Percentiles rank a stretch among this genome's conserved stretches.
These are phyloP conservation scores for Drosophila erecta DNA, from an alignment of 1,140 invertebrate genomes.

Conservation along the genomic window DNA sequence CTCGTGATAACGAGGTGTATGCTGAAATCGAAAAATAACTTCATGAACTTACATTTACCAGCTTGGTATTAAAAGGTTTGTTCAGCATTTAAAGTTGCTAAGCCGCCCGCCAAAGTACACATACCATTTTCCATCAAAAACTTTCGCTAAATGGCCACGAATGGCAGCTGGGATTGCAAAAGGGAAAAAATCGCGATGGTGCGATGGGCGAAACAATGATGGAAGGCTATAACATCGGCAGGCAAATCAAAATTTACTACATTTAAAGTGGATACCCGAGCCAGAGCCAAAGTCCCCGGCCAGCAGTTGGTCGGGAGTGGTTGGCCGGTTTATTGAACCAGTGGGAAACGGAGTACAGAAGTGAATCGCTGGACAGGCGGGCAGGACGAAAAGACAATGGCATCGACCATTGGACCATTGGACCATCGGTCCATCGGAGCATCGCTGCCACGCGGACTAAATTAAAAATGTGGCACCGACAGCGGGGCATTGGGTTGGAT, in stretches of 20 bases:
- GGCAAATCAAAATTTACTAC: constrained; percentile 76
- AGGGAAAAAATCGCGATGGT: constrained; percentile 5
- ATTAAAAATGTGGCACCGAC: constrained; percentile 75
- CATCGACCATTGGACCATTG: neutral
- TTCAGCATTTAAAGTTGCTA: neutral
- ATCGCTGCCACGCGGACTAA: constrained; percentile 54
- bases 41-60: neutral
- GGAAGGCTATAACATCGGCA: constrained; percentile 22
- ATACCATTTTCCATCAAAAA: constrained; percentile 13
- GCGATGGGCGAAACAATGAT: constrained; percentile 14
- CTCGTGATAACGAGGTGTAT: too few relatives aligned
- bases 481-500: constrained; percentile 30
- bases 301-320: constrained; percentile 44
- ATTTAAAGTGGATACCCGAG: constrained; percentile 50
- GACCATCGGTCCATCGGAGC: neutral
- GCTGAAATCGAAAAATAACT: neutral
- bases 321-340: constrained; percentile 72
- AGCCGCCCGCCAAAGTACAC: constrained; percentile 3
- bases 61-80: neutral
- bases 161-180: neutral
- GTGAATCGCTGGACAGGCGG: neutral
- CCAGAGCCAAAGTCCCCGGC: constrained; percentile 8
- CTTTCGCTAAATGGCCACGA: constrained; percentile 20
- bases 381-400: constrained; percentile 24
- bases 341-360: constrained; percentile 14